A percentile compares a stretch with the other conserved stretches of the same genome.
Conservation (phyloP, 2,113 vertebrate species). For the Ceratotherium simum region DNA sequence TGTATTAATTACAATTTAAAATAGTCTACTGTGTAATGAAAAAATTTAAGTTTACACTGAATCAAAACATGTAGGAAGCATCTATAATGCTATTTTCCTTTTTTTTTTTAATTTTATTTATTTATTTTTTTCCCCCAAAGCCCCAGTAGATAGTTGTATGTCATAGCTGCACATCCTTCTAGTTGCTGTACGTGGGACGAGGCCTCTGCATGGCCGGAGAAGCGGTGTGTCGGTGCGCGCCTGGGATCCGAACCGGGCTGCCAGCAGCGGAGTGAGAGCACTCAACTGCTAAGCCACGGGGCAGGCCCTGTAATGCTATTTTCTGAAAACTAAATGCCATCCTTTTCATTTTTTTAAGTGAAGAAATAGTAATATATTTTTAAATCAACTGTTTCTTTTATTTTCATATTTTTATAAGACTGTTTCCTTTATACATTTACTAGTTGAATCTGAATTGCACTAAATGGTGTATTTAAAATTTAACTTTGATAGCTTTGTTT, state of each 20-base stretch:
- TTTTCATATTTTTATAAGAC: slow-evolving; percentile 43
- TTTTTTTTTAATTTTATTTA: no score
- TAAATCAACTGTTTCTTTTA: not conserved
- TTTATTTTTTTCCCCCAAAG: no score
- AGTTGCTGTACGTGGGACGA: no score
- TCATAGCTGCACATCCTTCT: no score
- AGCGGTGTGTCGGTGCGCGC: no score
- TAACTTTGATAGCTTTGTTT: not conserved
- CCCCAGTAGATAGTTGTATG: no score
- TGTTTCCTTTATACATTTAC: not conserved
- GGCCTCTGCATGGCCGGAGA: no score
- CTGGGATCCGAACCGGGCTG: no score
- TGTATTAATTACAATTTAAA: slow-evolving; percentile 75
- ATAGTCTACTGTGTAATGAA: slow-evolving; percentile 54
- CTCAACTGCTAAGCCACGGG: no score
- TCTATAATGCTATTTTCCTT: not conserved
- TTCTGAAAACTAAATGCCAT: slow-evolving; percentile 50
- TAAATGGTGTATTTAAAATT: not conserved
- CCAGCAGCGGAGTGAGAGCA: no score
- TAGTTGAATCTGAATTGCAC: not conserved
- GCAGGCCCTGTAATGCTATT: not conserved
- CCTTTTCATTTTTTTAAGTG: slow-evolving; percentile 30
- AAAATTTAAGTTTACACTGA: slow-evolving; percentile 74
- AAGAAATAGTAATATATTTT: slow-evolving; percentile 25
- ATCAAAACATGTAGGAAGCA: not conserved